Base-by-base conservation (phyloP, 2,797 vertebrate species). In the Gorsachius magnificus region DNA sequence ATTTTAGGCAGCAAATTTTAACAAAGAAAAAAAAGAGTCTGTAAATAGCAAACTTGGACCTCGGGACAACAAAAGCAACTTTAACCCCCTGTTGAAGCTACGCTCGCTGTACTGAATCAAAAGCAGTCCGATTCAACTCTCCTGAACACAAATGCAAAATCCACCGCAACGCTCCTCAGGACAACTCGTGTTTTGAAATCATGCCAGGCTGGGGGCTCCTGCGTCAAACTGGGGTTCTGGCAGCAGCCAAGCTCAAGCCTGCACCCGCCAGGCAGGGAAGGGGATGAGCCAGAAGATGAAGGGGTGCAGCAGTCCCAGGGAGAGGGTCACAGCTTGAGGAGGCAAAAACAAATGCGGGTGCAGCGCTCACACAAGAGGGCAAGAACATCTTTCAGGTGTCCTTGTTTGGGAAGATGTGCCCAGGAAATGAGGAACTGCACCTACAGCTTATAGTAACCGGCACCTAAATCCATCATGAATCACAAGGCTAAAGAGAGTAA, bases 81-180 rank as follows among this genome's bases (percentile, higher is more conserved):
- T 18, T 13, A 61, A 41, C 9, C 3, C 5, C 20, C n/a, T 41
- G 41, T 11, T 35, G 38, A 64, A 65, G 45, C 20, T 17, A 8
- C 0, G 20, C 6, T 82, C 5, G 0, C 33, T 13, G 24, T 7
- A 22, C 1, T 5, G 24, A 31, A 36, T 21, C 31, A 13, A 9
- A 29, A 26, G 19, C 58, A n/a, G 60, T 9, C 35, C 9, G 31
- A 72, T 21, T 29, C 36, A 29, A 4, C 46, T 6, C 28, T 35
- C 58, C 65, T 9, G 12, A 38, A 31, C 33, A 8, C 16, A 50
- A 45, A 7, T 0, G 7, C 36, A 16, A 51, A 25, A 10, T 16
- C 87, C 5, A 25, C 26, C 3, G 0, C 28, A 9, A 13, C 4
- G 2, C 46, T 41, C 60, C 74, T 26, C 5, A 10, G 45, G 7